Base-by-base conservation (phyloP, 2,113 vertebrate genomes). In the Gavia stellata region DNA sequence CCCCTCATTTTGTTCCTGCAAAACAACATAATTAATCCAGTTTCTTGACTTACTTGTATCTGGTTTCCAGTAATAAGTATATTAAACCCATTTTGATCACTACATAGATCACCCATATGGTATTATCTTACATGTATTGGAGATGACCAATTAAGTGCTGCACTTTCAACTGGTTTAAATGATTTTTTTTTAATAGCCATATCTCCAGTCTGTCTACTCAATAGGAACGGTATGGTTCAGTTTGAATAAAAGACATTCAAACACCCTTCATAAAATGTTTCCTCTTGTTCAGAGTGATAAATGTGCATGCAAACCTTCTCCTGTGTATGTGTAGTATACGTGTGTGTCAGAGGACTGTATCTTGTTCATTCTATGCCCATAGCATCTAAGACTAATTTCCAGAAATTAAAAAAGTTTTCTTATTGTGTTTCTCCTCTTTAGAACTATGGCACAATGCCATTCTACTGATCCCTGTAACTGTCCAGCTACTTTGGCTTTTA, bases 301-400 rank as follows among this genome's bases (percentile, higher is more conserved):
- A 53, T 11, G 4, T 68, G 5, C 19, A 16, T 47, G 19, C 29
- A 81, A 67, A 70, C 1, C 1, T 78, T 71, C 81, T 38, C 28
- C 49, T 67, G 9, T 13, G 13, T 19, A 20, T 12, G 18, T 33
- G 9, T 9, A 21, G 29, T 23, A 9, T 19, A 12, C 0, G 1
- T 47, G 29, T 61, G 8, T 49, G 10, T 36, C 49, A 63, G 72
- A 71, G 18, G 20, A 61, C 18, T 6, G 1, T 36, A 45, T 34
- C 18, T 78, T 45, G 16, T 61, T 59, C 6, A 13, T 47, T 84
- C 36, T 49, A 13, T 25, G 25, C 34, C n/a, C 19, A 15, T 42
- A 31, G 20, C 34, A 66, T 36, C 10, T 31, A 65, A 66, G 13
- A 66, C 21, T 62, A n/a, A 81, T 70, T 58, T 90, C 26, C 21